Conservation (phyloP, 2,797 vertebrate genomes). For the Onychomys arenicola region DNA sequence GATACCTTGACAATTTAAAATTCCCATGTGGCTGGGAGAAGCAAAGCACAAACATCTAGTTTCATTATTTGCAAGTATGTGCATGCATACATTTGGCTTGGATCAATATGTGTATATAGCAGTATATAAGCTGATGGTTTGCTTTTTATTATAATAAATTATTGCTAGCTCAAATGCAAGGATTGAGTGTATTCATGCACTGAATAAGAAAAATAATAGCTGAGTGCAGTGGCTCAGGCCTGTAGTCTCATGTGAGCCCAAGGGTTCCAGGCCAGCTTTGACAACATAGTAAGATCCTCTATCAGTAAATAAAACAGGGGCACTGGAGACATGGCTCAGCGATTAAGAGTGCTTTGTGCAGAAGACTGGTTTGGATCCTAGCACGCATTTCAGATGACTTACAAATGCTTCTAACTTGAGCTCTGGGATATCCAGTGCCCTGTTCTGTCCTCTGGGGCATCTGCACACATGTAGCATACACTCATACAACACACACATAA, state of each 20-base stretch:
- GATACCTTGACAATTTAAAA: slow-evolving; percentile 17
- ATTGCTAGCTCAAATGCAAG: slow-evolving; percentile 1
- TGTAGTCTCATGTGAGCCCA: neutral
- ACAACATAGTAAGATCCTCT: neutral
- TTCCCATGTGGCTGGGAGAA: slow-evolving; percentile 40
- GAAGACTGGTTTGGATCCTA: neutral
- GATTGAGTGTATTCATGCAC: slow-evolving; percentile 37
- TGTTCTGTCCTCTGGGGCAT: neutral
- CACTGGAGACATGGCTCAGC: neutral
- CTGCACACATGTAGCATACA: neutral
- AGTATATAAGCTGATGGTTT: neutral
- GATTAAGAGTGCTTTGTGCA: neutral
- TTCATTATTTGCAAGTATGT: slow-evolving; percentile 33
- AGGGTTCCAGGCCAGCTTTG: neutral
- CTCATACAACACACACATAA: neutral
- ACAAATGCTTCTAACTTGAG: neutral
- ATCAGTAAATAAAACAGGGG: neutral
- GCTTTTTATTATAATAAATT: slow-evolving; percentile 34
- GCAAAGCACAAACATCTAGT: neutral
- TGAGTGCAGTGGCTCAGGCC: neutral
- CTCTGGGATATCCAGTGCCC: neutral
- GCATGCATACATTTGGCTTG: neutral
- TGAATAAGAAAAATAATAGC: slow-evolving; percentile 13
- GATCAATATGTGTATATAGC: slow-evolving; percentile 8
- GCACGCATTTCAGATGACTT: neutral